These are phyloP conservation scores for Lamellibrachia columna DNA, from an alignment of 2,888 invertebrate species.

Conservation along the genomic window DNA sequence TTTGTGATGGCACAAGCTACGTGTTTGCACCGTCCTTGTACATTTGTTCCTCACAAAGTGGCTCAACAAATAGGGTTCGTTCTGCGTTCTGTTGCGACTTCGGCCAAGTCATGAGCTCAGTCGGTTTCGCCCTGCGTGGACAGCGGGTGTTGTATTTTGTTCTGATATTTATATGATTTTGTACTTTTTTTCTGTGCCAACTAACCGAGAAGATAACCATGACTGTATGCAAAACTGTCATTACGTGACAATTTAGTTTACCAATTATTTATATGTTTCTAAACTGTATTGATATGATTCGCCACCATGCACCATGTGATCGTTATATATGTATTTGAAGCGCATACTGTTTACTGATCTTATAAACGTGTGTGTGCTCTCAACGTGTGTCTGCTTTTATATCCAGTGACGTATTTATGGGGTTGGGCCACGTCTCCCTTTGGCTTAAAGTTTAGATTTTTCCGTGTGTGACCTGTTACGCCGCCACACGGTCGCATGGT, in stretches of 20 bases:
- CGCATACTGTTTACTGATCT: background rate
- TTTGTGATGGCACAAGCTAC: background rate
- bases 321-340: background rate
- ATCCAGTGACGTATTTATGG: too few relatives aligned
- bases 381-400: too few relatives aligned
- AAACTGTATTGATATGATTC: background rate
- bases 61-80: background rate
- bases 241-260: background rate
- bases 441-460: too few relatives aligned
- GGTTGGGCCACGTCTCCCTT: too few relatives aligned
- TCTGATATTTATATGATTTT: background rate
- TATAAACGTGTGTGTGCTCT: background rate
- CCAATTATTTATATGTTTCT: slow-evolving; percentile 11
- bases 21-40: background rate
- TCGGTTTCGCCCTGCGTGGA: too few relatives aligned
- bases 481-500: too few relatives aligned
- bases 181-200: background rate
- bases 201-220: background rate
- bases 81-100: background rate
- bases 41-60: background rate
- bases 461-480: too few relatives aligned
- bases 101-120: background rate
- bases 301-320: background rate
- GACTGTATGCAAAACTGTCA: background rate
- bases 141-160: background rate